These are phyloP conservation scores for Ryuthela nishihirai DNA, from an alignment of 2,888 invertebrate genomes.

Conservation along the genomic window DNA sequence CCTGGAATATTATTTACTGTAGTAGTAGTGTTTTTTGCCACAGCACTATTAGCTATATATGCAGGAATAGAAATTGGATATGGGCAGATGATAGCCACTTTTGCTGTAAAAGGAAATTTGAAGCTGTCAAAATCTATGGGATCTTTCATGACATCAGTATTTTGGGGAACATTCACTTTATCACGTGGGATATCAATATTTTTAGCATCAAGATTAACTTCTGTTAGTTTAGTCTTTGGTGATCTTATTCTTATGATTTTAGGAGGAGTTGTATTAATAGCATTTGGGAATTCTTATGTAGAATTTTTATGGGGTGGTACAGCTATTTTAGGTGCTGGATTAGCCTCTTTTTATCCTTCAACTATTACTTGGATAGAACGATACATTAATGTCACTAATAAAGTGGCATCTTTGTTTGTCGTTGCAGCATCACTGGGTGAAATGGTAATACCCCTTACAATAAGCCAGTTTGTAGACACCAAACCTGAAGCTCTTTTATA, in stretches of 20 bases:
- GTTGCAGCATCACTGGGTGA: slow-evolving; percentile 39
- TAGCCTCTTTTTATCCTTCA: slow-evolving; percentile 38
- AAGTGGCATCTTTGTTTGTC: slow-evolving; percentile 35
- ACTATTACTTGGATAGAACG: slow-evolving; percentile 33
- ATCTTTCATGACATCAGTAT: slow-evolving; percentile 49
- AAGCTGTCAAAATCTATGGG: slow-evolving; percentile 36
- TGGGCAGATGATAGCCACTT: slow-evolving; percentile 52
- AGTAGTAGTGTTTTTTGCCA: slow-evolving; percentile 4
- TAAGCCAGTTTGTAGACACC: slow-evolving; percentile 38
- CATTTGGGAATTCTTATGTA: slow-evolving; percentile 9
- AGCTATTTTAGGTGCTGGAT: slow-evolving; percentile 25
- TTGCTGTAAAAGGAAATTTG: slow-evolving; percentile 47
- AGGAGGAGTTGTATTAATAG: slow-evolving; percentile 10
- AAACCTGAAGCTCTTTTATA: slow-evolving; percentile 28
- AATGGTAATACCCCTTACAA: slow-evolving; percentile 35
- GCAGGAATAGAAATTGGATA: slow-evolving; percentile 53
- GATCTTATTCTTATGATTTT: slow-evolving; percentile 29
- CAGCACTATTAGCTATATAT: slow-evolving; percentile 44
- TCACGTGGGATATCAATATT: slow-evolving; percentile 51
- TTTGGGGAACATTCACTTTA: slow-evolving; percentile 53
- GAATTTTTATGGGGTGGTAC: slow-evolving; percentile 33
- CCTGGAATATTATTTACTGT: background rate
- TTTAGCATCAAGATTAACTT: slow-evolving; percentile 27
- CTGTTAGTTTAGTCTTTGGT: slow-evolving; percentile 13
- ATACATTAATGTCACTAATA: slow-evolving; percentile 30